phyloP scores from a whole-genome alignment of 2,113 vertebrate species.

The Emydura subglobosa region DNA sequence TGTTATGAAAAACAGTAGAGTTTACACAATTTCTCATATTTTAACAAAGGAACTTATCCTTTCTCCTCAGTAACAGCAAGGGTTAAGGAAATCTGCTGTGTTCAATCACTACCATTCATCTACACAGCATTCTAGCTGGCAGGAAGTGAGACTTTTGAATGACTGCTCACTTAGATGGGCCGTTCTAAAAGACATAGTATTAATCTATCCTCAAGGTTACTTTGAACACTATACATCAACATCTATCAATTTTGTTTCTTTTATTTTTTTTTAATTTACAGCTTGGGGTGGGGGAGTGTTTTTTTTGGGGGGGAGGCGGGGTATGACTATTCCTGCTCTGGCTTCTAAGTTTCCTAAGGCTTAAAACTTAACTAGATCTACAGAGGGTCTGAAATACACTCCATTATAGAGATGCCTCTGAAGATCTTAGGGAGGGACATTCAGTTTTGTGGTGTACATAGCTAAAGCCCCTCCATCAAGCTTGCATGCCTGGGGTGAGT shows the following conservation, averaged over 20 bases:
- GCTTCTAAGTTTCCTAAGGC: neutral
- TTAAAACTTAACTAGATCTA: neutral
- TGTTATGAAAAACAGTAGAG: neutral
- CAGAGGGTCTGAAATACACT: neutral
- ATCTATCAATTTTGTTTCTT: neutral
- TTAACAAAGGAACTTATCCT: neutral
- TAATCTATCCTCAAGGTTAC: neutral
- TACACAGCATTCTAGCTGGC: neutral
- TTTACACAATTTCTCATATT: neutral
- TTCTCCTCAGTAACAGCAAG: too few relatives aligned
- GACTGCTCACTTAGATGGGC: neutral
- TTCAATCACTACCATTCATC: neutral
- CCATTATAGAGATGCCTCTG: neutral
- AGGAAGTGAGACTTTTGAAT: neutral
- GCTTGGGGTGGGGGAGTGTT: neutral
- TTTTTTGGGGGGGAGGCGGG: neutral
- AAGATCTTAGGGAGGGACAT: neutral
- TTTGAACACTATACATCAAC: neutral
- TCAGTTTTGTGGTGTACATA: neutral
- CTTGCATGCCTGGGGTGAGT: neutral
- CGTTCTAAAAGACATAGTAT: neutral
- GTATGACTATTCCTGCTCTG: neutral
- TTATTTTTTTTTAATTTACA: neutral
- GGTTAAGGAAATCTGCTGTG: neutral
- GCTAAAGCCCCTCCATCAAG: neutral